phyloP scores from a whole-genome alignment of 37 sponge, comb jelly and placozoan genomes.

The Axinella damicornis region DNA sequence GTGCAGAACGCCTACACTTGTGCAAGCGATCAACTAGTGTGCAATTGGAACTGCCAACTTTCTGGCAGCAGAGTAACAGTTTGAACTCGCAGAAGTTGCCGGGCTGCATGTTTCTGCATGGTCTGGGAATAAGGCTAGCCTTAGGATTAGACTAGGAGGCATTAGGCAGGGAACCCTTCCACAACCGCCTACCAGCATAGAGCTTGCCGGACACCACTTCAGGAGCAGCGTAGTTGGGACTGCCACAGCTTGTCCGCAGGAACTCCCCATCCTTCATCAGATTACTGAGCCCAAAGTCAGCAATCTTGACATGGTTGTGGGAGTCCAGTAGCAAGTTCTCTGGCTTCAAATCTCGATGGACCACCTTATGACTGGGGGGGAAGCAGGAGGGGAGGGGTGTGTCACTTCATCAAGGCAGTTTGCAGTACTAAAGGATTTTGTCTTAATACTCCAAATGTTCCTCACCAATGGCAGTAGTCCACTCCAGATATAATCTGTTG shows the following conservation, averaged over 20 bases:
- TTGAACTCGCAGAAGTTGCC: too few relatives aligned
- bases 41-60: too few relatives aligned
- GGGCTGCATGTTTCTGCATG: too few relatives aligned
- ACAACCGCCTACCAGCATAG: constrained; percentile 64
- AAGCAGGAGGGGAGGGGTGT: background rate
- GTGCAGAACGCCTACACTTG: too few relatives aligned
- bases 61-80: too few relatives aligned
- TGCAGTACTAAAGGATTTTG: background rate
- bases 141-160: too few relatives aligned
- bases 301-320: constrained; percentile 83
- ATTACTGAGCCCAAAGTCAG: constrained; percentile 97
- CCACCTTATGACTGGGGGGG: constrained; percentile 75
- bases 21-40: too few relatives aligned
- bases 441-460: background rate
- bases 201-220: constrained; percentile 96
- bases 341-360: constrained; percentile 95
- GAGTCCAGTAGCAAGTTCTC: constrained; percentile 94
- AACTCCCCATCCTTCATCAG: constrained; percentile 98
- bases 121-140: too few relatives aligned
- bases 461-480: constrained; percentile 88
- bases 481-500: constrained; percentile 97
- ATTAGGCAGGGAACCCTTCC: too few relatives aligned
- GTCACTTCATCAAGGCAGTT: too few relatives aligned
- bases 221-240: constrained; percentile 98
- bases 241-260: constrained; percentile 93